Evolutionary conservation across 2,797 vertebrate genomes (phyloP).

Genomic region (Sciaenops ocellatus): DNA sequence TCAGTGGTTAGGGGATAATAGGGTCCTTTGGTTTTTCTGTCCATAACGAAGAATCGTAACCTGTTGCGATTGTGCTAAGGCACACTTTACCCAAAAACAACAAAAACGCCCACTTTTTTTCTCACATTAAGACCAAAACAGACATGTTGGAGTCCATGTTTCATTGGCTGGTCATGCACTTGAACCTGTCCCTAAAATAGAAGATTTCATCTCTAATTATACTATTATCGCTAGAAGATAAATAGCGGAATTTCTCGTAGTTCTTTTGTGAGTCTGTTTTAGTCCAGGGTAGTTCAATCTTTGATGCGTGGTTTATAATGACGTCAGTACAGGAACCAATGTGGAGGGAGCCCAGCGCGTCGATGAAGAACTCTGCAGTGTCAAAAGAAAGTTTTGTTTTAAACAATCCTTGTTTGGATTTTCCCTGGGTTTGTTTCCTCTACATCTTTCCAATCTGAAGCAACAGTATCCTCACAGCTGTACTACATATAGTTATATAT

Average conservation of each 20-base stretch:
- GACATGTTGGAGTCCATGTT: not conserved
- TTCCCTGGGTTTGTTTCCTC: not conserved
- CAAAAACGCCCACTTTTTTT: not conserved
- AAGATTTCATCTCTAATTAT: slow-evolving; percentile 78
- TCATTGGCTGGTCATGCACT: slow-evolving; percentile 89
- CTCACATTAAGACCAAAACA: not conserved
- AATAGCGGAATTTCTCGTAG: slow-evolving; percentile 90
- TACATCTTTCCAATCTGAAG: not conserved
- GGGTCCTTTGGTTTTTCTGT: not conserved
- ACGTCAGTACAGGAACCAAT: slow-evolving; percentile 93
- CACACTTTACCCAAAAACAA: not conserved
- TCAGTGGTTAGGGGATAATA: too few relatives aligned
- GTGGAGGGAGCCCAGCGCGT: slow-evolving; percentile 89
- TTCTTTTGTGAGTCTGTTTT: slow-evolving; percentile 80
- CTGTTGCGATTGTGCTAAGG: not conserved
- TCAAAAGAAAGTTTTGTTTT: slow-evolving; percentile 9
- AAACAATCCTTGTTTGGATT: not conserved
- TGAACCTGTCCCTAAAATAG: slow-evolving; percentile 93
- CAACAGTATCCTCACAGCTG: not conserved
- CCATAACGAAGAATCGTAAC: not conserved
- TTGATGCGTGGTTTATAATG: slow-evolving; percentile 89
- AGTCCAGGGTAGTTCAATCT: slow-evolving; percentile 88
- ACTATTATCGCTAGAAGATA: not conserved
- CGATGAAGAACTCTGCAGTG: slow-evolving; percentile 91
- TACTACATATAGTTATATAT: not conserved